Conservation (phyloP, 2,113 vertebrate species). For the Hydrolagus affinis region DNA sequence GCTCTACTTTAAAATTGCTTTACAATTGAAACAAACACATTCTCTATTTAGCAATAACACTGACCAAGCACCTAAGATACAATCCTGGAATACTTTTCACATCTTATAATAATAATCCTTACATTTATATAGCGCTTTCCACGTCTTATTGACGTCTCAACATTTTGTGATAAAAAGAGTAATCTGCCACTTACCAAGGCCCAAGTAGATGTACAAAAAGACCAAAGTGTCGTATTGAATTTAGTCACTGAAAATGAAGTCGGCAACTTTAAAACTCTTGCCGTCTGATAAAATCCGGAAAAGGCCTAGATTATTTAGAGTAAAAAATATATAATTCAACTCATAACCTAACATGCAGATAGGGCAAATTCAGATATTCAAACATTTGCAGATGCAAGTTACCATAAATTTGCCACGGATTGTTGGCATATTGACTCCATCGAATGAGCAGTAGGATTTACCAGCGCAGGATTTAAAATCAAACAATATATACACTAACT, state of each 20-base stretch:
- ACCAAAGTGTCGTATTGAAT: constrained; percentile 57
- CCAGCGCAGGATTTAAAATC: constrained; percentile 59
- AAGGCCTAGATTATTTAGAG: constrained; percentile 63
- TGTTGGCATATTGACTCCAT: constrained; percentile 68
- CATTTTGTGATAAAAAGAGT: neutral
- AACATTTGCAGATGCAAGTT: constrained; percentile 38
- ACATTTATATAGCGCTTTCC: too few species aligned
- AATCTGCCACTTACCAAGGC: constrained; percentile 48
- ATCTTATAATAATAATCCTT: too few species aligned
- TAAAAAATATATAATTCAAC: neutral
- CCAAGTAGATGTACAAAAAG: constrained; percentile 71
- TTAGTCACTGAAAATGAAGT: constrained; percentile 54
- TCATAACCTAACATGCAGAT: neutral
- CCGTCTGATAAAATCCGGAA: constrained; percentile 78
- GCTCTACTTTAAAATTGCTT: too few species aligned
- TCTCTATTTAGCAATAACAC: too few species aligned
- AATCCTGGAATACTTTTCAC: too few species aligned
- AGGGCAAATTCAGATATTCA: neutral
- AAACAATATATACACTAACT: constrained; percentile 66
- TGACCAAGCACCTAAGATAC: too few species aligned
- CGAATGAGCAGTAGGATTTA: constrained; percentile 61
- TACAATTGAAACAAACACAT: too few species aligned
- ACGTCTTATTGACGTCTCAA: too few species aligned
- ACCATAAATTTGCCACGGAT: constrained; percentile 77
- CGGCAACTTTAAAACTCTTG: constrained; percentile 55